Conservation (phyloP, 2,888 invertebrate species). For the Lamellibrachia satsuma region DNA sequence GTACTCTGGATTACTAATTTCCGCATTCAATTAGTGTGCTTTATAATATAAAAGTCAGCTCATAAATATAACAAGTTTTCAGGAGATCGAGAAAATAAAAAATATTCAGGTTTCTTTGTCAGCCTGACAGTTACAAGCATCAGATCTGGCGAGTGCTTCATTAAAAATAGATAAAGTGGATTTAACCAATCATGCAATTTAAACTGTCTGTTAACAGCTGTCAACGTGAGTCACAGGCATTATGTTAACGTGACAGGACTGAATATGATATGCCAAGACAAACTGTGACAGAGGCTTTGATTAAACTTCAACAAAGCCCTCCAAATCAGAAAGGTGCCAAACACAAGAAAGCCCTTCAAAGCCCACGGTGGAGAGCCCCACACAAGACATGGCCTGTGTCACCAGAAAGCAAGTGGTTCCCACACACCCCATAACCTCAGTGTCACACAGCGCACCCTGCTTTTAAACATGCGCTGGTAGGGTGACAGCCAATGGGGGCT, state of each 20-base stretch:
- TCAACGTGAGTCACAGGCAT: not conserved
- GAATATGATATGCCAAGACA: not conserved
- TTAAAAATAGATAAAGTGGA: slow-evolving; percentile 9
- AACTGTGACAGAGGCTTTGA: not conserved
- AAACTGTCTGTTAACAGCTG: not conserved
- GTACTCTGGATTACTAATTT: not conserved
- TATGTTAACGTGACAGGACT: not conserved
- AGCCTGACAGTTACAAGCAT: not conserved
- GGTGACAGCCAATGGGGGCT: not conserved
- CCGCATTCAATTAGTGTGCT: not conserved
- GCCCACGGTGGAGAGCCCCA: not conserved
- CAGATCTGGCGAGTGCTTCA: not conserved
- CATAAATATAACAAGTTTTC: not conserved
- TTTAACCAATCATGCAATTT: not conserved
- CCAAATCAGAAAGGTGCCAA: not conserved
- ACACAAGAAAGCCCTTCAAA: slow-evolving; percentile 3
- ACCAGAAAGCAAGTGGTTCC: not conserved
- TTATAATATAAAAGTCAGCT: not conserved
- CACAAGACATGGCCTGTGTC: not conserved
- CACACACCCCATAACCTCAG: not conserved
- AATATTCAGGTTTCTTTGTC: not conserved
- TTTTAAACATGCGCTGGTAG: not conserved
- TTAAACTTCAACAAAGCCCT: not conserved
- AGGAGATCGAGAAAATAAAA: not conserved
- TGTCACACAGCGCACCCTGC: not conserved